A percentile compares a stretch with the other conserved stretches of the same genome.
These are phyloP conservation scores for Tetrao urogallus DNA, from an alignment of 2,113 vertebrate species.

Conservation along the genomic window DNA sequence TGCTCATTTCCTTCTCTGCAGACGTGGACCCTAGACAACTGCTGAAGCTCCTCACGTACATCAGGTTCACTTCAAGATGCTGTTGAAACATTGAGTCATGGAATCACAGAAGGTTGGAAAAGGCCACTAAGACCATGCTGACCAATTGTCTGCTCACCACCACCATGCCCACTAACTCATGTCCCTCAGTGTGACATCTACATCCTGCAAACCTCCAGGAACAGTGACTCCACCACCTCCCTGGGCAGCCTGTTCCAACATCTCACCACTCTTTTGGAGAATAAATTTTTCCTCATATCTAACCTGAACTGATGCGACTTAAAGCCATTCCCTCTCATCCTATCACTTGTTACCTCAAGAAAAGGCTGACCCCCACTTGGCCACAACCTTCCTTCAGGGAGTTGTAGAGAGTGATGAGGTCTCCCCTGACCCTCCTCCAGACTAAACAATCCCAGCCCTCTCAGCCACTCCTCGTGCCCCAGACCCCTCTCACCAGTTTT, in stretches of 20 bases:
- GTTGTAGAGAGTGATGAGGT: background rate
- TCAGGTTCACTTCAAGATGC: background rate
- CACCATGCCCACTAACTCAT: too few species aligned
- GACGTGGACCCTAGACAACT: background rate
- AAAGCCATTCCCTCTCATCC: too few species aligned
- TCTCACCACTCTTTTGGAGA: too few species aligned
- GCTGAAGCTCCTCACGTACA: background rate
- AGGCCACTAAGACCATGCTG: background rate
- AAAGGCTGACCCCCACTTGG: too few species aligned
- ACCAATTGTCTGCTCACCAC: too few species aligned
- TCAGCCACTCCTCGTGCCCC: background rate
- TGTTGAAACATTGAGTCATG: background rate
- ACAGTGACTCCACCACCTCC: background rate
- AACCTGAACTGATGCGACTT: too few species aligned
- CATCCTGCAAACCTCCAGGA: background rate
- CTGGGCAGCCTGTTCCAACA: background rate
- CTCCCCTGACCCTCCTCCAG: background rate
- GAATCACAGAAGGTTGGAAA: background rate
- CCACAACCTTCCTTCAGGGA: too few species aligned
- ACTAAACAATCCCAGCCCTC: background rate
- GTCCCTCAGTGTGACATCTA: too few species aligned
- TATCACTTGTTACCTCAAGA: too few species aligned
- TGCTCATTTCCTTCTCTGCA: accelerated
- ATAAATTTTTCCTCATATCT: too few species aligned
- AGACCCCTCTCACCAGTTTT: background rate